Evolutionary conservation across 2,888 invertebrate species (phyloP), one percentile per base, ranked within the genome.

Genomic region (Stenodera caucasica): DNA sequence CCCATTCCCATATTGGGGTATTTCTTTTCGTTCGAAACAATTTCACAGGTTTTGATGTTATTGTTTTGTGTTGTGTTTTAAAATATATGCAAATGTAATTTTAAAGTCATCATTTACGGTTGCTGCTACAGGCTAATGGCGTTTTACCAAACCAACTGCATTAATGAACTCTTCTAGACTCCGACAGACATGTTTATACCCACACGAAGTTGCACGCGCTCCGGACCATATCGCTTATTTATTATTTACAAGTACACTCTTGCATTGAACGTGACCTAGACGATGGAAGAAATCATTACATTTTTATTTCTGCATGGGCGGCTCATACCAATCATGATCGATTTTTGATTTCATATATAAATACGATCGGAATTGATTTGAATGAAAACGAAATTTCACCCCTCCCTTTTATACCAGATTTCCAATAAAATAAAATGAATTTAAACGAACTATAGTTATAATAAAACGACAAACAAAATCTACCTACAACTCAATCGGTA

Each of bases 181-280:
- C 78, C 72, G 75, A 78, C 78, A 75, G 78, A 77, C 78, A 79
- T 79, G 77, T 79, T 79, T 79, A 79, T 79, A 75, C 76, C 77
- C 77, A 78, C 78, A 78, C 76, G 74, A 75, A 77, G 73, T 75
- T 78, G 78, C 79, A 79, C 79, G 78, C 78, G 78, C 77, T 79
- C 70, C 76, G 75, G 76, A 78, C 78, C 78, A 79, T 79, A 79
- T 79, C 79, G 78, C 75, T 78, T 78, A 79, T 79, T 79, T 79
- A 79, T 79, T 77, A 74, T 75, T 78, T n/a, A 75, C 78, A 75
- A 76, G 77, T 78, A 74, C 75, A n/a, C n/a, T n/a, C n/a, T 77
- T 72, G 77, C 73, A 72, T 71, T 70, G 76, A 78, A 78, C 78
- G 78, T 79, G 78, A 78, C 78, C 77, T 74, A 77, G 76, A 76